A percentile compares a stretch with the other conserved stretches of the same genome.
These are phyloP conservation scores for Aegithalos caudatus DNA, from an alignment of 2,113 vertebrate species.

Conservation along the genomic window DNA sequence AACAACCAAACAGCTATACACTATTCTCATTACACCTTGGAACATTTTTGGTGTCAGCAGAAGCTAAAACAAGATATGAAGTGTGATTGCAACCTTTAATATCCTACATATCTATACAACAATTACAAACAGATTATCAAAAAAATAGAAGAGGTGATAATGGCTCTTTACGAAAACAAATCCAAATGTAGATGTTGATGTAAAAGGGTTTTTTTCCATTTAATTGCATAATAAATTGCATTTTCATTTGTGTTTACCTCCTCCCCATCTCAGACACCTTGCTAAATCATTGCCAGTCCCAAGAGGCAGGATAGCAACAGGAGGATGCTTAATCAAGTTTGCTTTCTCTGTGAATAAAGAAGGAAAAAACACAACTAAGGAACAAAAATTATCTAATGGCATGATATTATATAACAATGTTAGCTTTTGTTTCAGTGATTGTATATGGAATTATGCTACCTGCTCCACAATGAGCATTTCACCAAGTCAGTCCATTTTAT, in stretches of 20 bases:
- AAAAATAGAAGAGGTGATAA: background rate
- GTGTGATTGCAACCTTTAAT: background rate
- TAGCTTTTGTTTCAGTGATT: background rate
- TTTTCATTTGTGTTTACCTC: conserved; percentile 81
- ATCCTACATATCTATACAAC: background rate
- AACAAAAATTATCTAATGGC: background rate
- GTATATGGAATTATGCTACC: background rate
- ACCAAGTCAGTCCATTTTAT: background rate
- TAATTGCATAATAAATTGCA: background rate
- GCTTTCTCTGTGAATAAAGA: conserved; percentile 85
- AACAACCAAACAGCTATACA: background rate
- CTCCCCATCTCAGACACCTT: conserved; percentile 93
- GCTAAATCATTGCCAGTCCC: conserved; percentile 96
- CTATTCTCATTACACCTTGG: background rate
- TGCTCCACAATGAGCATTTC: background rate
- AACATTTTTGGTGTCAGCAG: background rate
- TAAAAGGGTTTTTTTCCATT: background rate
- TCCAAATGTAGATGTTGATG: background rate
- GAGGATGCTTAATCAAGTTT: conserved; percentile 88
- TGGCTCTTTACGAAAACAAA: background rate
- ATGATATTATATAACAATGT: background rate
- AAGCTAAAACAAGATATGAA: background rate
- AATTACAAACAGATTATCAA: background rate
- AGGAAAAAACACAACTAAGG: background rate
- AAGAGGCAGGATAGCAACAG: conserved; percentile 93